Conservation (phyloP, 2,888 invertebrate genomes). For the Periphyllus acericola region DNA sequence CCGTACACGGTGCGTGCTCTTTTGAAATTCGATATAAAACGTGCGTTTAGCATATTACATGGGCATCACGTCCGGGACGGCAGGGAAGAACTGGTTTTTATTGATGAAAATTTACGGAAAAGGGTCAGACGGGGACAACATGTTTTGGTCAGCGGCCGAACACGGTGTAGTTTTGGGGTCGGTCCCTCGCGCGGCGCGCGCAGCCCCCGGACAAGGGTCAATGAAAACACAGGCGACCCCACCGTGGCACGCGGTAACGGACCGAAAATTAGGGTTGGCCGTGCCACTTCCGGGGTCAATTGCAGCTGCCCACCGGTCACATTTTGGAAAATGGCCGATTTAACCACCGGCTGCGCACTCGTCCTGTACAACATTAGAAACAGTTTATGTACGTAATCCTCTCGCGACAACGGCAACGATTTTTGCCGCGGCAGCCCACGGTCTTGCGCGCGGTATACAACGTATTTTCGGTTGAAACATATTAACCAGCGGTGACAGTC, state of each 20-base stretch:
- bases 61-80: background rate
- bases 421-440: background rate
- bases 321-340: conserved; percentile 48
- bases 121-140: conserved; percentile 30
- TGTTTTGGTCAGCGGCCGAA: conserved; percentile 46
- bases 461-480: background rate
- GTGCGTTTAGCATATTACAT: background rate
- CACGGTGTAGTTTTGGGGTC: conserved; percentile 32
- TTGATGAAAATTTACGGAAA: conserved; percentile 25
- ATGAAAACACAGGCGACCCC: conserved; percentile 61
- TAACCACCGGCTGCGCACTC: background rate
- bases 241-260: conserved; percentile 5
- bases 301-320: conserved; percentile 57
- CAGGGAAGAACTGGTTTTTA: conserved; percentile 36
- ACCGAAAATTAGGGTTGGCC: conserved; percentile 36
- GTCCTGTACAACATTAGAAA: background rate
- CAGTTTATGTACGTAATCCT: background rate
- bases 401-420: background rate
- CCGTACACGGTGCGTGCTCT: background rate
- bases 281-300: conserved; percentile 55
- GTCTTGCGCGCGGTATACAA: background rate
- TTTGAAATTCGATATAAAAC: background rate
- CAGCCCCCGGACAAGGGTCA: conserved; percentile 55
- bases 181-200: conserved; percentile 22
- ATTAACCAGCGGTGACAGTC: background rate